Evolutionary conservation across 37 sponge, comb jelly and placozoan species (phyloP).

Genomic region (Axinella damicornis): DNA sequence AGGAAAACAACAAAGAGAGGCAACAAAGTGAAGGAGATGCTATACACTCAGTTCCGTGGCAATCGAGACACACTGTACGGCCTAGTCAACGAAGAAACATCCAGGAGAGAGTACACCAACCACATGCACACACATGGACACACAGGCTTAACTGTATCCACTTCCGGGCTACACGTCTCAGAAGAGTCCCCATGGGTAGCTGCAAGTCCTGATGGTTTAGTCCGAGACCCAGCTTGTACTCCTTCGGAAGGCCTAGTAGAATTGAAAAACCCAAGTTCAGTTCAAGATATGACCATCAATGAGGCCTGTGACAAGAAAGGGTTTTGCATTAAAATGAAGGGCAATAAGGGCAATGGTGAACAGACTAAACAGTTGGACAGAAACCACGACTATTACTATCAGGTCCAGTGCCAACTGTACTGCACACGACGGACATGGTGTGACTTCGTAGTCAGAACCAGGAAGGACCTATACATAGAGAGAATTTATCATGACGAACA

Average conservation of each 20-base stretch:
- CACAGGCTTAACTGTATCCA: too few species aligned
- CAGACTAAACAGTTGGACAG: conserved; percentile 2
- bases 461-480: conserved; percentile 33
- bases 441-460: conserved; percentile 43
- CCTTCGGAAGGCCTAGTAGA: conserved; percentile 12
- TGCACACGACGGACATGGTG: conserved; percentile 37
- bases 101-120: too few species aligned
- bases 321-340: conserved; percentile 12
- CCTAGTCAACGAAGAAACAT: background rate
- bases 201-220: conserved; percentile 22
- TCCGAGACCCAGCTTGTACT: background rate
- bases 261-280: conserved; percentile 12
- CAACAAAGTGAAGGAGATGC: conserved; percentile 9
- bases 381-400: conserved; percentile 50
- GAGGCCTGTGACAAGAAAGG: background rate
- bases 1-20: conserved; percentile 19
- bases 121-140: background rate
- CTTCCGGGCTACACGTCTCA: background rate
- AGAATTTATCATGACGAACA: conserved; percentile 8
- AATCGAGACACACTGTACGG: conserved; percentile 9
- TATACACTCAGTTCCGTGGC: conserved; percentile 9
- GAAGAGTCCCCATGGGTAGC: background rate
- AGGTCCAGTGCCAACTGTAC: conserved; percentile 52
- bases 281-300: background rate
- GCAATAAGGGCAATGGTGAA: background rate